Percentiles rank a stretch among this genome's conserved stretches.
Conservation (phyloP, 2,888 invertebrate species). For the Periphyllus acericola region DNA sequence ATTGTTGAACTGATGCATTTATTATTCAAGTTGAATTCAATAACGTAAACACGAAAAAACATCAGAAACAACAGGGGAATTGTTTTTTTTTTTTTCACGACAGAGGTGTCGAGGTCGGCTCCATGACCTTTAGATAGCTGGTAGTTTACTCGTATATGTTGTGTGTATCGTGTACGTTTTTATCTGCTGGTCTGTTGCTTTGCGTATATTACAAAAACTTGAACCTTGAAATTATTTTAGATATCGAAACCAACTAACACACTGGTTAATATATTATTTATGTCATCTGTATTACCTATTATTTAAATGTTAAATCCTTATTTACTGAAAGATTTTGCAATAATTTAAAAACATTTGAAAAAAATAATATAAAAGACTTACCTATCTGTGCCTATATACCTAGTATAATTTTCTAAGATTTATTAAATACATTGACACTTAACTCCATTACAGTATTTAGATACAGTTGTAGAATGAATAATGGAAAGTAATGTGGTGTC, state of each 20-base stretch:
- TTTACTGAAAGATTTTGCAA: not conserved
- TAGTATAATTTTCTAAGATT: not conserved
- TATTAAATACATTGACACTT: not conserved
- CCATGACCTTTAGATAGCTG: conserved; percentile 56
- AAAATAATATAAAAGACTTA: not conserved
- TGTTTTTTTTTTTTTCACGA: conserved; percentile 48
- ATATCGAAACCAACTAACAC: conserved; percentile 28
- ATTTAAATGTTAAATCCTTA: not conserved
- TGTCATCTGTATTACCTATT: not conserved
- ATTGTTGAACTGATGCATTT: not conserved
- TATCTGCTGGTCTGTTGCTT: conserved; percentile 22
- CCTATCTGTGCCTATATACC: not conserved
- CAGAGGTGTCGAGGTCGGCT: conserved; percentile 59
- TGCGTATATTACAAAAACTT: conserved; percentile 36
- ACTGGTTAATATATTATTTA: conserved; percentile 12
- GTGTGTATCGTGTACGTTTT: conserved; percentile 28
- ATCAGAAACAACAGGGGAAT: conserved; percentile 53
- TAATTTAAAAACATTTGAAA: not conserved
- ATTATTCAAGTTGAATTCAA: conserved; percentile 43
- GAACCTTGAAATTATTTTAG: conserved; percentile 53
- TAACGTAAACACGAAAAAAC: conserved; percentile 44
- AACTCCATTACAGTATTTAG: not conserved
- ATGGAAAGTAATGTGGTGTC: not conserved
- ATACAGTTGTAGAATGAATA: not conserved
- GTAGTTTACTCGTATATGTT: not conserved